Conservation (phyloP, 2,888 invertebrate genomes). For the Seira ritae region DNA sequence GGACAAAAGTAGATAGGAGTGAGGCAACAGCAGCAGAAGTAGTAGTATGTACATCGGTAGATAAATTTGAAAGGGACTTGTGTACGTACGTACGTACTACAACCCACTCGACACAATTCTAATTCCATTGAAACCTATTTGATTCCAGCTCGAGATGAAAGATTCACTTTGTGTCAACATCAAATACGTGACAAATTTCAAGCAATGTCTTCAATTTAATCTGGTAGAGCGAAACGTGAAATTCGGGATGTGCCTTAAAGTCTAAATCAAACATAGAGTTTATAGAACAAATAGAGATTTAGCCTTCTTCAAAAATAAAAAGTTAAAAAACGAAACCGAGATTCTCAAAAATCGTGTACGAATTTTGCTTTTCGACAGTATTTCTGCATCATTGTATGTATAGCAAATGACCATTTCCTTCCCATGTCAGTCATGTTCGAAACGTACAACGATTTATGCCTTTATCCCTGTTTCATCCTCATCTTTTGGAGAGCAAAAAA, state of each 20-base stretch:
- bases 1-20: no score
- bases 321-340: not conserved
- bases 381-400: no score
- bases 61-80: not conserved
- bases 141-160: not conserved
- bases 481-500: no score
- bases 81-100: not conserved
- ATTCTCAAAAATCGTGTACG: no score
- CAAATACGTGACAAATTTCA: not conserved
- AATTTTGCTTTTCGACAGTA: no score
- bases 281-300: not conserved
- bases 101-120: not conserved
- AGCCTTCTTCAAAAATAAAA: not conserved
- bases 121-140: not conserved
- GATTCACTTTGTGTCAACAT: slow-evolving; percentile 5
- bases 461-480: not conserved
- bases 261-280: slow-evolving; percentile 2
- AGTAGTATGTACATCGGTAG: no score
- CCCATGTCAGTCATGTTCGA: not conserved
- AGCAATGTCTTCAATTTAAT: not conserved
- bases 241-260: not conserved
- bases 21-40: no score
- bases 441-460: not conserved
- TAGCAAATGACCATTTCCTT: not conserved
- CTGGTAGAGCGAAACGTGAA: not conserved